Percentiles rank a stretch among this genome's conserved stretches.
Evolutionary conservation across 2,113 vertebrate genomes (phyloP).

Genomic region (Otus sunia): DNA sequence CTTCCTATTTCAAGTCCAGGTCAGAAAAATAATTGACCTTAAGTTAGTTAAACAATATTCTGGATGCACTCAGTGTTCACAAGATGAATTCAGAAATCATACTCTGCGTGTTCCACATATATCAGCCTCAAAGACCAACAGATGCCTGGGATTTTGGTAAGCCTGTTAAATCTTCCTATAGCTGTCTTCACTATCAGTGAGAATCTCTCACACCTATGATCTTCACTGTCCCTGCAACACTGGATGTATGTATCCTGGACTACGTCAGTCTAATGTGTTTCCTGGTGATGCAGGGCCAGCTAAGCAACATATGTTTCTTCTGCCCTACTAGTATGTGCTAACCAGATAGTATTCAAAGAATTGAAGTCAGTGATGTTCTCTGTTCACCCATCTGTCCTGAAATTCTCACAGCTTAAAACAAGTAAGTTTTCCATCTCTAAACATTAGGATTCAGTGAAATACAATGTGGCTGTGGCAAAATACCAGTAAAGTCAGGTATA

Average conservation of each 20-base stretch:
- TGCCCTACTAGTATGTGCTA: background rate
- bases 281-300: background rate
- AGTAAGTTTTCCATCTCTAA: background rate
- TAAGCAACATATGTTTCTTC: conserved; percentile 4
- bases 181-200: background rate
- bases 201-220: background rate
- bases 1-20: background rate
- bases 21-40: background rate
- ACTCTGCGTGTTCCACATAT: background rate
- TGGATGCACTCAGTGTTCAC: background rate
- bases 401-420: background rate
- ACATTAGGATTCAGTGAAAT: background rate
- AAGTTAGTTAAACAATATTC: background rate
- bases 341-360: conserved; percentile 37
- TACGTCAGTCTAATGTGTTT: background rate
- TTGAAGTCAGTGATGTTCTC: background rate
- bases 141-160: background rate
- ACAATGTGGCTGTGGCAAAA: background rate
- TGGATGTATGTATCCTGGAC: background rate
- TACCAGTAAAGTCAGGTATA: background rate
- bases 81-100: background rate
- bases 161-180: background rate
- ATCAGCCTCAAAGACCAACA: background rate
- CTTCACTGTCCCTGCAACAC: background rate
- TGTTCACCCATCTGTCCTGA: background rate